Evolutionary conservation across 1,140 invertebrate species (phyloP), one percentile per base, ranked within the genome.

Genomic region (Calosoma granatense): DNA sequence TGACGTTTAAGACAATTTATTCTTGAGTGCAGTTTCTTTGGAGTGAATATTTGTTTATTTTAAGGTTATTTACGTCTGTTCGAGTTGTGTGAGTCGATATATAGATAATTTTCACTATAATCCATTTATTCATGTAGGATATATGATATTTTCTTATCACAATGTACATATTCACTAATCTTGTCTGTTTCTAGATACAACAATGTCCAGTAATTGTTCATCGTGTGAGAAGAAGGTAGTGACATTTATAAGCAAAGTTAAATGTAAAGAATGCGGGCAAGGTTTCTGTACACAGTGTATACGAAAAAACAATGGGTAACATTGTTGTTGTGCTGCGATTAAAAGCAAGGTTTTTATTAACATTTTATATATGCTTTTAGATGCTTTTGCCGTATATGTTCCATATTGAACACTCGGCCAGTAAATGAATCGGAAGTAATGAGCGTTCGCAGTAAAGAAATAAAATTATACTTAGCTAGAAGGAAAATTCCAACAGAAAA

Each of bases 251-350:
- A 47, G 17, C 41, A 47, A 17, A 17, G 17, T 17, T 12, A 47
- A 47, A 47, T 47, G 41, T 47, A 47, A 12, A 17, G 41, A 47
- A 47, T 47, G 41, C 17, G 41, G 15, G 6, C 41, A 47, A 47
- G 41, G 41, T 11, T 47, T 12, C 17, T 47, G 41, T 17, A 9
- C 9, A 12, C 9, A 47, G 4, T 47, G 41, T 47, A 47, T 47
- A 47, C 41, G 41, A 4, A 47, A 47, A 47, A 4, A 3, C 4
- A 47, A 47, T 17, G 41, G 41, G 41, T 47, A 47, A 17, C 9
- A 47, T 47, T 47, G 3, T 47, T 9, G 17, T 47, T 47, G 4
- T 4, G 15, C 4, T 11, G 15, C 17, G 15, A 12, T 11, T 47
- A 4, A 11, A 17, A 30, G 4, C 4, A 6, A 14, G 14, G 4